Base-by-base conservation (phyloP, 2,888 invertebrate species). In the Drosophila mulleri region DNA sequence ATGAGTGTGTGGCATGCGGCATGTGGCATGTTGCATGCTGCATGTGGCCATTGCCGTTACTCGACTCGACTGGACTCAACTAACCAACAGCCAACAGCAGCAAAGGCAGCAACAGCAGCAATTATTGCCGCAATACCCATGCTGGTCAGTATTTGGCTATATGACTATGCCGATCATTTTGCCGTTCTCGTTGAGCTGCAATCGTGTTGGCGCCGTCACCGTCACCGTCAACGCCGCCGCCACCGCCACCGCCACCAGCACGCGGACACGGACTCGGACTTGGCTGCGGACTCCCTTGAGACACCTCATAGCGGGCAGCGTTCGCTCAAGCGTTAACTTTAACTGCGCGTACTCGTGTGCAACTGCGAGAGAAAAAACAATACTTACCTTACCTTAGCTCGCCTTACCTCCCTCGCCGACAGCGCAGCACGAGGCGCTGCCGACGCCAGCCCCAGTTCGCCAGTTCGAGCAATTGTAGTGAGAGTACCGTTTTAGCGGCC, bases 151-250 rank as follows among this genome's bases (percentile, higher is more conserved):
- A 35, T 78, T 63, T 67, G 69, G 75, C 75, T n/a, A 58, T 54
- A 54, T 50, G 50, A 41, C 54, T 57, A 47, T 70, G 63, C 58
- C 81, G 79, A 76, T 81, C 71, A 75, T 72, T 75, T 75, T 44
- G 59, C 66, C 84, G 81, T 83, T 82, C 83, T 83, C 75, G 78
- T 87, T 78, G 67, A 80, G 70, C 78, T 83, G 72, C 70, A 71
- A 59, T 75, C 54, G 76, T 58, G 52, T 63, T 66, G 72, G 57
- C 67, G 72, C 65, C 52, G 64, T 47, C 66, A 35, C 56, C 56
- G 53, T 57, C 61, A 18, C 44, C 56, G 32, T 41, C 56, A 29
- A 35, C 48, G 29, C 20, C 39, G 16, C 37, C 16, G 11, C 20
- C 23, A 35, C 35, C 35, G 16, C 5, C 42, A 18, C 42, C 42